Conservation (phyloP, 2,888 invertebrate genomes). For the Ferrisia virgata region DNA sequence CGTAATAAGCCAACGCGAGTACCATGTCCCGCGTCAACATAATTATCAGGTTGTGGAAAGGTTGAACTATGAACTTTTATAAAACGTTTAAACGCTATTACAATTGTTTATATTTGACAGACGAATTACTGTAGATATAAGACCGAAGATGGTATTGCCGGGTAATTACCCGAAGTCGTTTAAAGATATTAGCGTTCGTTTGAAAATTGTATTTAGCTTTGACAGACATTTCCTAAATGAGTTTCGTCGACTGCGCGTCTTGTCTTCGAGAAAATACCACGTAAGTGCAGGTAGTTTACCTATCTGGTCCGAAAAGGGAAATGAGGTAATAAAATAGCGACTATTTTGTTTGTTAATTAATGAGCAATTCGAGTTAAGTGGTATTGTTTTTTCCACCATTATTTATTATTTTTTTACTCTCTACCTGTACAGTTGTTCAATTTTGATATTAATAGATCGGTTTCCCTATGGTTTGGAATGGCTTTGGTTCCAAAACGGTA, state of each 20-base stretch:
- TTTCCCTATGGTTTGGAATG: neutral
- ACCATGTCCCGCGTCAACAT: neutral
- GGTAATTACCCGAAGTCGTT: slow-evolving; percentile 35
- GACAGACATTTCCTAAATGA: slow-evolving; percentile 40
- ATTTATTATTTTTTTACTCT: neutral
- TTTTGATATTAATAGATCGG: neutral
- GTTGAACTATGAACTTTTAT: slow-evolving; percentile 23
- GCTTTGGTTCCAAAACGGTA: neutral
- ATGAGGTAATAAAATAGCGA: slow-evolving; percentile 17
- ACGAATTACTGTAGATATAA: neutral
- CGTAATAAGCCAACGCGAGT: neutral
- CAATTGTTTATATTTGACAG: slow-evolving; percentile 41
- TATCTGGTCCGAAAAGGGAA: slow-evolving; percentile 18
- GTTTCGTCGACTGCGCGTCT: neutral
- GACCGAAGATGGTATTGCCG: neutral
- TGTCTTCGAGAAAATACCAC: slow-evolving; percentile 17
- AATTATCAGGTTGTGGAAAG: slow-evolving; percentile 24
- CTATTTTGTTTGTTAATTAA: slow-evolving; percentile 23
- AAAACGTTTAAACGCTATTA: slow-evolving; percentile 21
- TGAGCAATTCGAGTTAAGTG: neutral
- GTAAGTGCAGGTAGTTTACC: neutral
- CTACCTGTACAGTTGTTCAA: neutral
- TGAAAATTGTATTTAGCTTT: neutral
- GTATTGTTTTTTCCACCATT: slow-evolving; percentile 10
- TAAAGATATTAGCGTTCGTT: neutral